Evolutionary conservation across 1,140 invertebrate genomes (phyloP).

Genomic region (Drosophila burlai): DNA sequence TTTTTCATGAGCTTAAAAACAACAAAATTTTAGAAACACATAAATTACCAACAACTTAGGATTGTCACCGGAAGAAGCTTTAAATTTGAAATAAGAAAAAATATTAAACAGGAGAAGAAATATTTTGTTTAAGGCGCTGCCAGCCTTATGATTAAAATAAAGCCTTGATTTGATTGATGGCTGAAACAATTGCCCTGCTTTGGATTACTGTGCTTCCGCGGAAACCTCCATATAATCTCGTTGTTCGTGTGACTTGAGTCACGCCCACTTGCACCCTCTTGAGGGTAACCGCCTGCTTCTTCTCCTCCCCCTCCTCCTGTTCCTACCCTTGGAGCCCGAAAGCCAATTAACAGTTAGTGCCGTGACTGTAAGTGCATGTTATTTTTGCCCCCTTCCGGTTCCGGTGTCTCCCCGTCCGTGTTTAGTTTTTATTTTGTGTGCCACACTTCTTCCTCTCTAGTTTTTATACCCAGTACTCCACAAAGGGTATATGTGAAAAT

Average conservation of each 20-base stretch:
- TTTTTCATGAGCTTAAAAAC: neutral
- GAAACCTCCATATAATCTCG: slow-evolving; percentile 17
- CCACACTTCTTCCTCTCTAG: neutral
- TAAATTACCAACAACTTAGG: neutral
- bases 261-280: neutral
- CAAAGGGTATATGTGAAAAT: neutral
- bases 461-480: neutral
- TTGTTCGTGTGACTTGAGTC: slow-evolving; percentile 14
- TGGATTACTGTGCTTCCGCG: slow-evolving; percentile 15
- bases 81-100: neutral
- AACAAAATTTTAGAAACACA: neutral
- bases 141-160: slow-evolving; percentile 19
- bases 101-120: neutral
- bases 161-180: slow-evolving; percentile 29
- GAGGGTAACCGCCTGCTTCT: neutral
- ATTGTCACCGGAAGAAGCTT: neutral
- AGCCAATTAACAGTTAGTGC: slow-evolving; percentile 68
- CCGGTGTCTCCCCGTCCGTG: slow-evolving; percentile 20
- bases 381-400: slow-evolving; percentile 24
- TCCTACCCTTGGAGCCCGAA: slow-evolving; percentile 11
- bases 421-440: neutral
- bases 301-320: neutral
- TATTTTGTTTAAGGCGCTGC: neutral
- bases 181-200: slow-evolving; percentile 15
- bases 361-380: slow-evolving; percentile 45